These are phyloP conservation scores for Agrotis puta DNA, from an alignment of 2,888 invertebrate genomes.

Conservation along the genomic window DNA sequence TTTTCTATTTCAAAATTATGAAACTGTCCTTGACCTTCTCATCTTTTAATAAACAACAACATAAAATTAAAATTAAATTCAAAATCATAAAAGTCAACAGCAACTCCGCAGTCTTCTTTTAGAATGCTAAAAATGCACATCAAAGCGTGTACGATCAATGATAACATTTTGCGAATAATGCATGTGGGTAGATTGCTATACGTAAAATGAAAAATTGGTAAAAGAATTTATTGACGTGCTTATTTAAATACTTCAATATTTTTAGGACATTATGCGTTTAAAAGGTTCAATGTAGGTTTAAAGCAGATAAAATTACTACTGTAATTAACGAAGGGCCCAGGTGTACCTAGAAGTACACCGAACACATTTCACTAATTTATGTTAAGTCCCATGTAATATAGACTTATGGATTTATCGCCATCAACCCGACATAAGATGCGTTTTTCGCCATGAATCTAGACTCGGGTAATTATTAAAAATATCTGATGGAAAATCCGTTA, in stretches of 20 bases:
- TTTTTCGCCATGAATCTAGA: neutral
- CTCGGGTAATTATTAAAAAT: neutral
- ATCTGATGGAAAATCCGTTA: neutral
- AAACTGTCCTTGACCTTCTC: constrained; percentile 16
- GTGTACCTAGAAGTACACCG: neutral
- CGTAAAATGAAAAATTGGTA: constrained; percentile 28
- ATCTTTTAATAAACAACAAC: constrained; percentile 17
- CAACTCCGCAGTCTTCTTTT: constrained; percentile 11
- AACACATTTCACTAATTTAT: neutral
- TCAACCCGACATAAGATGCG: too few species aligned
- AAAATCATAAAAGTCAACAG: constrained; percentile 23
- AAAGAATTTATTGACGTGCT: constrained; percentile 21
- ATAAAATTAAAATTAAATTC: neutral
- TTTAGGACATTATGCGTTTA: neutral
- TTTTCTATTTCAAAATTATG: constrained; percentile 2
- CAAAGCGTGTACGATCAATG: constrained; percentile 30
- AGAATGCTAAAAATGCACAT: constrained; percentile 56
- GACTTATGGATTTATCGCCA: neutral
- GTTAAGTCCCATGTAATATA: neutral
- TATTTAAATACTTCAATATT: constrained; percentile 19
- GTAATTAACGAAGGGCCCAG: neutral
- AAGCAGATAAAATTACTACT: neutral
- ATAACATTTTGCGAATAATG: constrained; percentile 38
- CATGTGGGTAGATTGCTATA: constrained; percentile 29
- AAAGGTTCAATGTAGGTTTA: neutral